A percentile compares a stretch with the other conserved stretches of the same genome.
Conservation (phyloP, 2,888 invertebrate species). For the Megaustenia siamemsis region DNA sequence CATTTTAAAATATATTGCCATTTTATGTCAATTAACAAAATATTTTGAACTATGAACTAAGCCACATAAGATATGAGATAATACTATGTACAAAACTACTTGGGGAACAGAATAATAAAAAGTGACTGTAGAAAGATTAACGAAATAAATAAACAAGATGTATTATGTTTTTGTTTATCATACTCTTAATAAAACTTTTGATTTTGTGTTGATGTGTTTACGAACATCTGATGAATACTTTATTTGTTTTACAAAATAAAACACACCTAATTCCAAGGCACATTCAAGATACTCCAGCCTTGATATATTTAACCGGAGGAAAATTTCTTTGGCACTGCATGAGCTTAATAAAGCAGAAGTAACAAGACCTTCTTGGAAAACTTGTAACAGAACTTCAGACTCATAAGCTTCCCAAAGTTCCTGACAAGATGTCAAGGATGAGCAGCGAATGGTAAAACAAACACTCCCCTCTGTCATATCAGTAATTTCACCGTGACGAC, state of each 20-base stretch:
- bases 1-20: too few relatives aligned
- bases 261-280: slow-evolving; percentile 62
- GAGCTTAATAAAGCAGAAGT: slow-evolving; percentile 55
- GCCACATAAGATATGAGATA: too few relatives aligned
- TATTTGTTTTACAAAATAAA: neutral
- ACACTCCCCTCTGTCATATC: slow-evolving; percentile 64
- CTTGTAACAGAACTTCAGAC: slow-evolving; percentile 58
- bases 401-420: slow-evolving; percentile 62
- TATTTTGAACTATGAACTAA: too few relatives aligned
- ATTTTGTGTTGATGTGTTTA: too few relatives aligned
- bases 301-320: slow-evolving; percentile 59
- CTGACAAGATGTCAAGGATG: slow-evolving; percentile 55
- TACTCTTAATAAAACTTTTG: too few relatives aligned
- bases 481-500: slow-evolving; percentile 63
- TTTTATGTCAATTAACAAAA: too few relatives aligned
- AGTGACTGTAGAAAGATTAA: too few relatives aligned
- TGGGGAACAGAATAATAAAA: too few relatives aligned
- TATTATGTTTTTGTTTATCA: too few relatives aligned
- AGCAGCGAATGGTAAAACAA: slow-evolving; percentile 58
- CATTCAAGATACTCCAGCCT: slow-evolving; percentile 63
- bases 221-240: too few relatives aligned
- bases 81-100: too few relatives aligned
- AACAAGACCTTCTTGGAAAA: slow-evolving; percentile 61
- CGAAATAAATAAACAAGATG: too few relatives aligned
- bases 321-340: slow-evolving; percentile 58